A percentile compares a stretch with the other conserved stretches of the same genome.
Evolutionary conservation across 2,888 invertebrate genomes (phyloP).

Genomic region (Hirtodrosophila histrioides): DNA sequence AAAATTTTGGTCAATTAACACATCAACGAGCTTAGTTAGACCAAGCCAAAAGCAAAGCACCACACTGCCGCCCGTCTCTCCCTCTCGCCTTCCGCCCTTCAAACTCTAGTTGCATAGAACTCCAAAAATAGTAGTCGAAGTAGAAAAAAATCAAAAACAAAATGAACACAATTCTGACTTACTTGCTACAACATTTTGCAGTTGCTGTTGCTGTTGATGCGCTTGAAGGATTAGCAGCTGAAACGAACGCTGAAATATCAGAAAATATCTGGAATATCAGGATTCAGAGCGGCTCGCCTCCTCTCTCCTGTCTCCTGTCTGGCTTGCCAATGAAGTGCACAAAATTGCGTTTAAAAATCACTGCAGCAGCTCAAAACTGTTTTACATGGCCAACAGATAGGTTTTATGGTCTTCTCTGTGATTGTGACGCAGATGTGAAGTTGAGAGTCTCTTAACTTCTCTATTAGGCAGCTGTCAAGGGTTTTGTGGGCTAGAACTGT

Average conservation of each 20-base stretch:
- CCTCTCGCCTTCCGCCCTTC: not conserved
- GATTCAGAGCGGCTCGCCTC: not conserved
- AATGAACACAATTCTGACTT: constrained; percentile 50
- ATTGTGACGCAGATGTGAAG: constrained; percentile 7
- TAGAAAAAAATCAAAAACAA: constrained; percentile 7
- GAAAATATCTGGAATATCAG: constrained; percentile 4
- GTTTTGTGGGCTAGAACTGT: constrained; percentile 1
- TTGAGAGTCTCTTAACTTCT: constrained; percentile 11
- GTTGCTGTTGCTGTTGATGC: constrained; percentile 56
- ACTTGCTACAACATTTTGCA: constrained; percentile 56
- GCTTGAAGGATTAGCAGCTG: constrained; percentile 66
- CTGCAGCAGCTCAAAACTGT: constrained; percentile 21
- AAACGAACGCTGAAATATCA: constrained; percentile 27
- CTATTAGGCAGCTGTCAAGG: constrained; percentile 19
- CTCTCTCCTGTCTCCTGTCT: no score
- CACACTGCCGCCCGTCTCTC: not conserved
- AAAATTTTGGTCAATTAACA: constrained; percentile 82
- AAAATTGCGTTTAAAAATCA: constrained; percentile 59
- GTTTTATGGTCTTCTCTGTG: constrained; percentile 13
- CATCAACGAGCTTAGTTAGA: constrained; percentile 76
- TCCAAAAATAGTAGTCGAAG: not conserved
- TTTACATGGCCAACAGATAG: constrained; percentile 27
- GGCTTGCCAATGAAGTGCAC: constrained; percentile 40
- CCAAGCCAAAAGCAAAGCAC: constrained; percentile 34
- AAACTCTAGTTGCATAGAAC: not conserved